A percentile compares a stretch with the other conserved stretches of the same genome.
These are phyloP conservation scores for Macrosoma leucophasiata DNA, from an alignment of 2,888 invertebrate species.

Conservation along the genomic window DNA sequence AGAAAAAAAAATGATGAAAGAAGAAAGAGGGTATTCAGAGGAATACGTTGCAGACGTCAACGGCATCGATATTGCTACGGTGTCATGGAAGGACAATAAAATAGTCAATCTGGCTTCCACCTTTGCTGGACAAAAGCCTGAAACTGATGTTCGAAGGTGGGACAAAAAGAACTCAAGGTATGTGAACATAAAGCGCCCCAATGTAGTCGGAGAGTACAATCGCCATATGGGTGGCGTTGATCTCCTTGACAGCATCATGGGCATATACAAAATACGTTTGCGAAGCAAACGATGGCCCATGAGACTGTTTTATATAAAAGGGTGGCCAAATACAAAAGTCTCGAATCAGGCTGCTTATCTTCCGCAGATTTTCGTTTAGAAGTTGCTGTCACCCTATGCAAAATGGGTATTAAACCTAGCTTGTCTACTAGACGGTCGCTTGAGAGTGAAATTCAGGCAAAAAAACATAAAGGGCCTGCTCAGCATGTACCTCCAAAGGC, in stretches of 20 bases:
- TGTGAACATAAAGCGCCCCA: conserved; percentile 26
- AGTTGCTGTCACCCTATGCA: conserved; percentile 16
- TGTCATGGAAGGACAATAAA: conserved; percentile 36
- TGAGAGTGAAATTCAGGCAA: conserved; percentile 22
- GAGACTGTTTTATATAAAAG: conserved; percentile 27
- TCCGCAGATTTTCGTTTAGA: conserved; percentile 21
- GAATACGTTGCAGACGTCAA: conserved; percentile 17
- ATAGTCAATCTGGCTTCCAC: conserved; percentile 32
- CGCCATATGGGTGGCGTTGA: too few species aligned
- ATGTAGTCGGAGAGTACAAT: conserved; percentile 31
- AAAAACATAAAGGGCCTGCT: conserved; percentile 26
- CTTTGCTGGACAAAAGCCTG: conserved; percentile 33
- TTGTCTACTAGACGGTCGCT: conserved; percentile 9
- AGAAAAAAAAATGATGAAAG: conserved; percentile 14
- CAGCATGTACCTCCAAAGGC: conserved; percentile 26
- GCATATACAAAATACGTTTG: too few species aligned
- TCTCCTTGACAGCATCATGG: too few species aligned
- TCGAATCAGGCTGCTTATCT: background rate
- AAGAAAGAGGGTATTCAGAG: conserved; percentile 18
- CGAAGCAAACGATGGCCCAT: conserved; percentile 15
- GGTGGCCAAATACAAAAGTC: conserved; percentile 10
- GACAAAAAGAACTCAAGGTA: conserved; percentile 22
- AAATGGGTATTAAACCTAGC: conserved; percentile 19
- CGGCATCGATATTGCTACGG: conserved; percentile 8
- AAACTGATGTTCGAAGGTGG: conserved; percentile 21